Conservation (phyloP, 1,140 invertebrate genomes). For the Aphelinus atriplicis region DNA sequence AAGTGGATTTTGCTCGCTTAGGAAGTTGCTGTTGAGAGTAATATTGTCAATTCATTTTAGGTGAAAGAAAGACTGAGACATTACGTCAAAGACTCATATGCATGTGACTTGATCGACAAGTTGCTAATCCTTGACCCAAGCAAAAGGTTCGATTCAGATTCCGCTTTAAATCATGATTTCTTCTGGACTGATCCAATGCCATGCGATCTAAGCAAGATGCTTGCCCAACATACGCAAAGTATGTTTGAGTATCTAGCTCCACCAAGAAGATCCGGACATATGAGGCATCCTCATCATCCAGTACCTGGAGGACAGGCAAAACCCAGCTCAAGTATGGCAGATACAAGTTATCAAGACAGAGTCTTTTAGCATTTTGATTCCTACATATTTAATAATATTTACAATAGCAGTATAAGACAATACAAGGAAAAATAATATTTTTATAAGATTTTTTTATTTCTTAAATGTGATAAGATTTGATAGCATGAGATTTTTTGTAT, state of each 20-base stretch:
- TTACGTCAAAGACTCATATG: conserved; percentile 92
- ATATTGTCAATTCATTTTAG: conserved; percentile 52
- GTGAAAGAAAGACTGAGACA: conserved; percentile 89
- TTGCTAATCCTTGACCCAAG: conserved; percentile 91
- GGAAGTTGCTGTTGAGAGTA: too few species aligned
- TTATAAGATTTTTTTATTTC: too few species aligned
- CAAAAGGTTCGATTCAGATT: conserved; percentile 91
- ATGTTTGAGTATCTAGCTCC: conserved; percentile 97
- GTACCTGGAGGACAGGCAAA: conserved; percentile 65
- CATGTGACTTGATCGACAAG: conserved; percentile 94
- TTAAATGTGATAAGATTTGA: too few species aligned
- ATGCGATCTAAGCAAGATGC: conserved; percentile 89
- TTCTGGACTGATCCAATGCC: conserved; percentile 98
- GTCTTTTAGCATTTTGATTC: conserved; percentile 71
- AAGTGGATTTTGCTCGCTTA: too few species aligned
- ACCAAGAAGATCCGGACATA: conserved; percentile 74
- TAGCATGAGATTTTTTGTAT: too few species aligned
- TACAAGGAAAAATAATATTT: too few species aligned
- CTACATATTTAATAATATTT: conserved; percentile 41
- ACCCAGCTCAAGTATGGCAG: conserved; percentile 67
- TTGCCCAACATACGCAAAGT: conserved; percentile 91
- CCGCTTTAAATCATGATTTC: conserved; percentile 96
- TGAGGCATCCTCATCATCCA: conserved; percentile 76
- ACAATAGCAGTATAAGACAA: conserved; percentile 37
- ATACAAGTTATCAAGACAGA: conserved; percentile 80